phyloP scores from a whole-genome alignment of 35 echinoderm and acorn worm species.

The Lytechinus variegatus region DNA sequence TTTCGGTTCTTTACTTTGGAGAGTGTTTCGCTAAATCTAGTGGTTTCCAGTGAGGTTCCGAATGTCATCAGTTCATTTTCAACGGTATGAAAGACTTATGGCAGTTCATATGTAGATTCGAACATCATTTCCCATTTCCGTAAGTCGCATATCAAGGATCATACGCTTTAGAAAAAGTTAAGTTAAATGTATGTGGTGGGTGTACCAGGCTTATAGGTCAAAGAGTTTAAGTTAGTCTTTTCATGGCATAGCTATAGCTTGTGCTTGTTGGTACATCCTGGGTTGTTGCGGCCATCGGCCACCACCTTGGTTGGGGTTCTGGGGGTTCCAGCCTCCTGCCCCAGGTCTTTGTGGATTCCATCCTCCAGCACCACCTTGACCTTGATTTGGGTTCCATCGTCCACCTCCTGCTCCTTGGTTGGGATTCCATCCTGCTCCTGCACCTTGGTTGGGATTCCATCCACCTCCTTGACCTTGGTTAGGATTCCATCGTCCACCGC shows the following conservation, averaged over 20 bases:
- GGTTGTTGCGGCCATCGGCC: neutral
- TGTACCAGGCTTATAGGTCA: neutral
- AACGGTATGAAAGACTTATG: neutral
- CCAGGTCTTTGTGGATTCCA: neutral
- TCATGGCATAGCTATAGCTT: neutral
- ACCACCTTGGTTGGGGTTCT: neutral
- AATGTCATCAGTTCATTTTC: neutral
- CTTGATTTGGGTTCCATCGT: neutral
- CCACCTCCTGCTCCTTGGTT: neutral
- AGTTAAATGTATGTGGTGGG: neutral
- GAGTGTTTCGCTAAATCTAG: slow-evolving; percentile 11
- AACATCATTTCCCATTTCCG: neutral
- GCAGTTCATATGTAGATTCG: neutral
- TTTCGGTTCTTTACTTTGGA: neutral
- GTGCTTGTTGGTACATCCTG: neutral
- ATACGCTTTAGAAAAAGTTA: neutral
- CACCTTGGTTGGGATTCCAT: neutral
- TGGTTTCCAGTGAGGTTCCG: neutral
- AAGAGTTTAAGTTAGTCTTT: neutral
- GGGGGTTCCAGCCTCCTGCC: neutral
- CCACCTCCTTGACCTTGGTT: neutral
- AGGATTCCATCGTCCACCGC: neutral
- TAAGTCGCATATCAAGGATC: neutral
- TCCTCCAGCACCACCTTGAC: neutral
- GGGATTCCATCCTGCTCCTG: neutral